Conservation (phyloP, 2,888 invertebrate species). For the Trichopria drosophilae region DNA sequence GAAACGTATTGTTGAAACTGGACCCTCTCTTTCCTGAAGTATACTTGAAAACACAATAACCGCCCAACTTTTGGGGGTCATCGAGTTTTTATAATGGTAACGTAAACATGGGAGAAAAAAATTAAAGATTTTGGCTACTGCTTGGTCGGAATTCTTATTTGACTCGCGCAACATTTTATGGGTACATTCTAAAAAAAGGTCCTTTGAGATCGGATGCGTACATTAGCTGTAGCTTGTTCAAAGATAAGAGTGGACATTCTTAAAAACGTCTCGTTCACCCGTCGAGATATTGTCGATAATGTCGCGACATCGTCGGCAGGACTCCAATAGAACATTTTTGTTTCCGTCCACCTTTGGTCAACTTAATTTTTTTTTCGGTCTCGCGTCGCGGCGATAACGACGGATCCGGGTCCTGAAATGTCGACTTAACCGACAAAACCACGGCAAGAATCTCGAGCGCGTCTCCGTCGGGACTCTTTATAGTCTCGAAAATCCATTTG, state of each 20-base stretch:
- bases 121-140: too few relatives aligned
- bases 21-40: too few relatives aligned
- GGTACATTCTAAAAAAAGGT: too few relatives aligned
- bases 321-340: slow-evolving; percentile 42
- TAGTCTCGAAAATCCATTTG: slow-evolving; percentile 9
- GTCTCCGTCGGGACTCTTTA: slow-evolving; percentile 8
- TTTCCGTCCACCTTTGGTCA: slow-evolving; percentile 26
- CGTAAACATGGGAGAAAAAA: too few relatives aligned
- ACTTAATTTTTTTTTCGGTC: slow-evolving; percentile 21
- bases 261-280: slow-evolving; percentile 45
- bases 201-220: slow-evolving; percentile 46
- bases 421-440: slow-evolving; percentile 13
- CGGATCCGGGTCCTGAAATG: slow-evolving; percentile 24
- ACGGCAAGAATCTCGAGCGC: slow-evolving; percentile 13
- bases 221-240: slow-evolving; percentile 52
- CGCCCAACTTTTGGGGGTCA: too few relatives aligned
- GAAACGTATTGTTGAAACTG: too few relatives aligned
- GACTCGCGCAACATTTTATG: too few relatives aligned
- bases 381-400: slow-evolving; percentile 16
- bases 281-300: slow-evolving; percentile 51
- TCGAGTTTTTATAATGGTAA: too few relatives aligned
- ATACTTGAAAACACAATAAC: too few relatives aligned
- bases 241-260: slow-evolving; percentile 47
- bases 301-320: slow-evolving; percentile 40
- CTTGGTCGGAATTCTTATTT: too few relatives aligned